Evolutionary conservation across 2,888 invertebrate species (phyloP).

Genomic region (Papilio demoleus): DNA sequence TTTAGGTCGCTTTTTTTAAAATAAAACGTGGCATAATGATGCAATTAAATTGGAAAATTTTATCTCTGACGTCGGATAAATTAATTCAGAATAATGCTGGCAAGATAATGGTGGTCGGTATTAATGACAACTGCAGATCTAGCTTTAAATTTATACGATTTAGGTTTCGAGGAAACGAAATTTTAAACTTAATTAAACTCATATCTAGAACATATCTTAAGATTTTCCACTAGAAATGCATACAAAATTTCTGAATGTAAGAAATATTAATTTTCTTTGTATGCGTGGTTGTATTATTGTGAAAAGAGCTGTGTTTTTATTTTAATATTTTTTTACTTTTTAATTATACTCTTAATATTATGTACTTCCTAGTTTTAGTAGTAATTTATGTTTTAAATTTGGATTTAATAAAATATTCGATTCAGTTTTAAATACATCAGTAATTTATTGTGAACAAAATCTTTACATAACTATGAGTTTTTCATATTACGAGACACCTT

Average conservation of each 20-base stretch:
- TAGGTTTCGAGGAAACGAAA: background rate
- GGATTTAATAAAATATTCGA: background rate
- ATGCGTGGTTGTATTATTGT: conserved; percentile 29
- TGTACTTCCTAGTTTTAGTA: background rate
- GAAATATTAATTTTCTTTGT: conserved; percentile 28
- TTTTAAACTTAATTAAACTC: conserved; percentile 1
- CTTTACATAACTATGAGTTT: too few relatives aligned
- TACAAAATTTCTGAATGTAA: conserved; percentile 22
- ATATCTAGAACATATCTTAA: background rate
- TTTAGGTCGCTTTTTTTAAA: background rate
- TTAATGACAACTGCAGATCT: background rate
- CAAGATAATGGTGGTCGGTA: background rate
- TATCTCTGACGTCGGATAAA: background rate
- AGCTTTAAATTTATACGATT: background rate
- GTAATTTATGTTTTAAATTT: background rate
- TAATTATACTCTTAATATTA: conserved; percentile 19
- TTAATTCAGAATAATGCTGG: background rate
- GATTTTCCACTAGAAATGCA: conserved; percentile 13
- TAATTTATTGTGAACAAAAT: too few relatives aligned
- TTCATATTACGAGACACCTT: too few relatives aligned
- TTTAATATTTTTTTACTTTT: conserved; percentile 31
- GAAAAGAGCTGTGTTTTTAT: conserved; percentile 29
- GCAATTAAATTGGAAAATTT: background rate
- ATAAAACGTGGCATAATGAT: background rate
- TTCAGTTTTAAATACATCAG: too few relatives aligned